Conservation (phyloP, 2,888 invertebrate genomes). For the Odontothrips loti region DNA sequence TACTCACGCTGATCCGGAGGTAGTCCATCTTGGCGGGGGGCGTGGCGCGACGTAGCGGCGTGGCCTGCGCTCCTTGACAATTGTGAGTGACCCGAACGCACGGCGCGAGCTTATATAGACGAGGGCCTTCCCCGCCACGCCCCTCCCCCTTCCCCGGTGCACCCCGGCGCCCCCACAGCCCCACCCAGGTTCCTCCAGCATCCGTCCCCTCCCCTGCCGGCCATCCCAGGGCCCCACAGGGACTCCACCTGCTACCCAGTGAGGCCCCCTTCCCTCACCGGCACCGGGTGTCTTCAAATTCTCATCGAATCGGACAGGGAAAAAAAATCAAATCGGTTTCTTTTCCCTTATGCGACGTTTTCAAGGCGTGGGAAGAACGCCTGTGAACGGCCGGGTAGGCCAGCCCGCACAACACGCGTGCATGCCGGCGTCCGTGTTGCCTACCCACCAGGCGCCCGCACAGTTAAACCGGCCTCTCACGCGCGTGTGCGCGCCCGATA, state of each 20-base stretch:
- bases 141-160: background rate
- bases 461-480: too few relatives aligned
- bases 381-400: too few relatives aligned
- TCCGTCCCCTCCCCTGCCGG: background rate
- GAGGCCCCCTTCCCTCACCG: background rate
- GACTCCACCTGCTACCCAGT: background rate
- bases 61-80: background rate
- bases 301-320: too few relatives aligned
- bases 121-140: background rate
- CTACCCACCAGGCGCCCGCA: too few relatives aligned
- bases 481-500: too few relatives aligned
- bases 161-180: background rate
- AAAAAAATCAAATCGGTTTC: too few relatives aligned
- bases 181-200: too few relatives aligned
- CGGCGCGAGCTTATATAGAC: constrained; percentile 4
- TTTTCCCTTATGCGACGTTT: too few relatives aligned
- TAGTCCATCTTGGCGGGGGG: background rate
- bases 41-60: background rate
- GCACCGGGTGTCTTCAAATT: too few relatives aligned
- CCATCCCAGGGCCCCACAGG: background rate
- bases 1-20: constrained; percentile 17
- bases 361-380: too few relatives aligned
- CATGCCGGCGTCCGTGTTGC: too few relatives aligned
- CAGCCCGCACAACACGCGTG: too few relatives aligned
- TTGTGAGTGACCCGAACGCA: constrained; percentile 14